Base-by-base conservation (phyloP, 1,140 invertebrate genomes). In the Anoplolepis gracilipes region DNA sequence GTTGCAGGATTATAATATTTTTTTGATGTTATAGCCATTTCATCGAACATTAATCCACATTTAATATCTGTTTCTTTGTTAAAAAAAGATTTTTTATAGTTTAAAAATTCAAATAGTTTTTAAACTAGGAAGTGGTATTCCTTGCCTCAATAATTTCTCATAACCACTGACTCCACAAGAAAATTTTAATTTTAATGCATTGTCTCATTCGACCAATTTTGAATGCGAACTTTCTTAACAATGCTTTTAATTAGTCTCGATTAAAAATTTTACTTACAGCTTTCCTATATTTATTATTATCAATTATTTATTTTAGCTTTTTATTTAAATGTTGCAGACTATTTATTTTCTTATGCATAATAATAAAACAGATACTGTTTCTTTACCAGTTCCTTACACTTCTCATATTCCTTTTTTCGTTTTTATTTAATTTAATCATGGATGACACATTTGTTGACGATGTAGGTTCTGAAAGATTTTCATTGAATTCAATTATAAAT, bases 261-360 rank as follows among this genome's bases (percentile, higher is more conserved):
- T 62, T 62, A 33, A 62, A 33, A 19, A 62, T 33, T 62, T 10
- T 0, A 30, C 1, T 33, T 10, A 62, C 6, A 62, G 59, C 28
- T 62, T 62, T 33, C 28, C 8, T 62, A 33, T 62, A 62, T 16
- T 62, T 62, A 62, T 62, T 28, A 62, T 62, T 33, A 6, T 62
- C 19, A 33, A 62, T 33, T 6, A 19, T 62, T 19, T 1, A 33
- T 30, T 62, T 19, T 33, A 62, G 28, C n/a, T 25, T 57, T 57
- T 1, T 33, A 33, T 19, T 19, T 62, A 5, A 33, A 33, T 7
- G 33, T 19, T 11, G 28, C 19, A 62, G 5, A 33, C 16, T 6
- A 6, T 62, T 62, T 16, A 62, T 62, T 62, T 62, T 62, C 10
- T 33, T 62, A 1, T 28, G 10, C 55, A 13, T n/a, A 49, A 49